Conservation (phyloP, 1,140 invertebrate species). For the Bicyclus anynana region DNA sequence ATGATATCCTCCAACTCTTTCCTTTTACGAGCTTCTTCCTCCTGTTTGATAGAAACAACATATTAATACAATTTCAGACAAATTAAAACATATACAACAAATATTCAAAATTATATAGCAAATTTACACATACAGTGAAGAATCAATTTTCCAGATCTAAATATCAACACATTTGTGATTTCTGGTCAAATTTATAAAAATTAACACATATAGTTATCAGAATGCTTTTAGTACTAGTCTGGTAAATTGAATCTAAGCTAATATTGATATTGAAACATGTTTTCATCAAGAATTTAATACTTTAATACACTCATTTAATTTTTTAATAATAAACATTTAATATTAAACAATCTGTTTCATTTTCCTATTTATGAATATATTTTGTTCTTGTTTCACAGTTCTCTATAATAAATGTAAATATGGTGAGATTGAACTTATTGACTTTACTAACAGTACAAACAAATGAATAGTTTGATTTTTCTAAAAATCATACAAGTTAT, state of each 20-base stretch:
- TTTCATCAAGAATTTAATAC: too few relatives aligned
- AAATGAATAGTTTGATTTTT: background rate
- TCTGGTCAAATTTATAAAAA: too few relatives aligned
- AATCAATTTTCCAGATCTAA: too few relatives aligned
- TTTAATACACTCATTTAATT: too few relatives aligned
- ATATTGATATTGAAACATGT: background rate
- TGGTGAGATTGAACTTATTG: background rate
- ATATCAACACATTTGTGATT: too few relatives aligned
- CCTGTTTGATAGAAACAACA: constrained; percentile 82
- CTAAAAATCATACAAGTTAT: background rate
- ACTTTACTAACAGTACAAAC: background rate
- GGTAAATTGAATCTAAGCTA: too few relatives aligned
- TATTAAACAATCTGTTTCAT: background rate
- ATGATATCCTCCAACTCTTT: constrained; percentile 97
- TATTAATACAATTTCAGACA: constrained; percentile 39
- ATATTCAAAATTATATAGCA: background rate
- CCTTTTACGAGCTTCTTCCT: constrained; percentile 96
- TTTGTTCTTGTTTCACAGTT: background rate
- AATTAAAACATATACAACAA: background rate
- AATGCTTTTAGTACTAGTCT: too few relatives aligned
- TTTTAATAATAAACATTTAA: too few relatives aligned
- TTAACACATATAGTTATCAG: too few relatives aligned
- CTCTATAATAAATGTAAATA: background rate
- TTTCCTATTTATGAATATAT: background rate
- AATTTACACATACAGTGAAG: background rate